These are phyloP conservation scores for Xanthia togata DNA, from an alignment of 2,888 invertebrate genomes.

Conservation along the genomic window DNA sequence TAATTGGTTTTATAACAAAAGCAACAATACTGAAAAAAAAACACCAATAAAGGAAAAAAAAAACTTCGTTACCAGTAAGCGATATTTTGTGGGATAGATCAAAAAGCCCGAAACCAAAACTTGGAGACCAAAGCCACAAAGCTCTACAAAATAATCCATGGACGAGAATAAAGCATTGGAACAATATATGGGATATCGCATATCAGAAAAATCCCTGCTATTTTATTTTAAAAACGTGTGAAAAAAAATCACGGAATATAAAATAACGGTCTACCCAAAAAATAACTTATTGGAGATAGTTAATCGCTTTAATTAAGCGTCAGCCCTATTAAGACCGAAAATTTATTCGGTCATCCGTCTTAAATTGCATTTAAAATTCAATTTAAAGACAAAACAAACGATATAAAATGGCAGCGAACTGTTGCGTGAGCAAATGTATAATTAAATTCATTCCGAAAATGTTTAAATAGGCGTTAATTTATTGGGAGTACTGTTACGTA, in stretches of 20 bases:
- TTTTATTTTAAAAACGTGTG: neutral
- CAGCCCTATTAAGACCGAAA: slow-evolving; percentile 12
- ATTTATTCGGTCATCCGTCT: slow-evolving; percentile 49
- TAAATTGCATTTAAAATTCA: slow-evolving; percentile 59
- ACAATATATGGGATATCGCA: neutral
- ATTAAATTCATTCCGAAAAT: slow-evolving; percentile 62
- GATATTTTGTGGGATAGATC: neutral
- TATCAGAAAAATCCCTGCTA: neutral
- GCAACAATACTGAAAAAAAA: too few species aligned
- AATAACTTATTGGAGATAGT: slow-evolving; percentile 17
- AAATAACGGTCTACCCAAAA: neutral
- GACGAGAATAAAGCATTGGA: neutral
- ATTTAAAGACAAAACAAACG: slow-evolving; percentile 52
- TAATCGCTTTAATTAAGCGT: slow-evolving; percentile 9
- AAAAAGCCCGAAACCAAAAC: too few species aligned
- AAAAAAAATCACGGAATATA: neutral
- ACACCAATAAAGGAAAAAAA: too few species aligned
- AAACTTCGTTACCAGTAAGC: neutral
- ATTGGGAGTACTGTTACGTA: slow-evolving; percentile 28
- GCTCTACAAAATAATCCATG: neutral
- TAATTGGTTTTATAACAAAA: too few species aligned
- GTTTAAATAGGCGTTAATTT: slow-evolving; percentile 57
- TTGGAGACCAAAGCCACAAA: too few species aligned
- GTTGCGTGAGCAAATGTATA: slow-evolving; percentile 59
- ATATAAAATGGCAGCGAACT: slow-evolving; percentile 48